phyloP scores from a whole-genome alignment of 2,797 vertebrate genomes.

The Syngnathus rostellatus region DNA sequence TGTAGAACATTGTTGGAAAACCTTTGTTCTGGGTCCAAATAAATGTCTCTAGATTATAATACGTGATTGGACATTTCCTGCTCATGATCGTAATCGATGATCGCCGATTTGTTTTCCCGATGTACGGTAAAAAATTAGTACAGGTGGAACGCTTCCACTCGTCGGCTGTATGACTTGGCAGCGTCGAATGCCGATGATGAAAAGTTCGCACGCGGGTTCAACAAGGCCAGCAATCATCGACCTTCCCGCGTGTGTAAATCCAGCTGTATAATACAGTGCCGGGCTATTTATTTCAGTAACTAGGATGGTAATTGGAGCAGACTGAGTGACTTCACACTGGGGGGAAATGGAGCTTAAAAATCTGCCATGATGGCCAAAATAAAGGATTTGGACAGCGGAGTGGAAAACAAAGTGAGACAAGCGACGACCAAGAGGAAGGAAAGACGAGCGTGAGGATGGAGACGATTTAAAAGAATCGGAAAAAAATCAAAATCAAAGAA shows the following conservation, averaged over 20 bases:
- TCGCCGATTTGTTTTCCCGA: neutral
- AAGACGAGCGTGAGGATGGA: constrained; percentile 23
- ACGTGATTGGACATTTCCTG: neutral
- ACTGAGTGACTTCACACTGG: constrained; percentile 65
- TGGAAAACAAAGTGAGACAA: constrained; percentile 48
- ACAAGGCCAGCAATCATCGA: constrained; percentile 33
- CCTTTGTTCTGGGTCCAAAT: too few species aligned
- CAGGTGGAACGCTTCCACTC: constrained; percentile 1
- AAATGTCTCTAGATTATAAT: neutral
- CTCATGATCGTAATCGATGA: neutral
- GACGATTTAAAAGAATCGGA: constrained; percentile 11
- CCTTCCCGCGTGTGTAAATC: constrained; percentile 36
- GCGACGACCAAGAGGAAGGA: constrained; percentile 23
- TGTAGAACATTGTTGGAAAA: too few species aligned
- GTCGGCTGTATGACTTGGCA: neutral
- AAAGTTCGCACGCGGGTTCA: constrained; percentile 51
- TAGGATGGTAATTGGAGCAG: constrained; percentile 60
- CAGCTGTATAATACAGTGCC: constrained; percentile 44
- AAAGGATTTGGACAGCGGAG: constrained; percentile 59
- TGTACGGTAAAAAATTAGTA: neutral
- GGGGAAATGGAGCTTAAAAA: constrained; percentile 66
- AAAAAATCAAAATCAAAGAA: constrained; percentile 4
- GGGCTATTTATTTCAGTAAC: constrained; percentile 62
- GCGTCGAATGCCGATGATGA: constrained; percentile 31
- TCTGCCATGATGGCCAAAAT: constrained; percentile 62